phyloP scores from a whole-genome alignment of 2,113 vertebrate genomes.

The Gnathonemus longibarbis region DNA sequence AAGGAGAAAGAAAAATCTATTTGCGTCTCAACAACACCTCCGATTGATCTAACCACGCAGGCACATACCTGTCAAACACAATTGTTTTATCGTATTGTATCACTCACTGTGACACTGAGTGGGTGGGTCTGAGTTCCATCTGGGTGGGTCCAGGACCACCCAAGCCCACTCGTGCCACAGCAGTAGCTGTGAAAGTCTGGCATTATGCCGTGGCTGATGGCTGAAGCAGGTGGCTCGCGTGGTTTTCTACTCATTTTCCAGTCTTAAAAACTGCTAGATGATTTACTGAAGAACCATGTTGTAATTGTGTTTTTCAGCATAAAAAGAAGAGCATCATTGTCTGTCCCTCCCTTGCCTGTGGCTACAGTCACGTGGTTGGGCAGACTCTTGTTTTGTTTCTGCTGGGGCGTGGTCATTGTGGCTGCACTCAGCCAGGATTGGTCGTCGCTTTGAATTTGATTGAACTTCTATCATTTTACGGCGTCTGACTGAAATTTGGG shows the following conservation, averaged over 20 bases:
- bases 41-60: not conserved
- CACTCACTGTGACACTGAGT: not conserved
- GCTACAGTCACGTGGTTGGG: not conserved
- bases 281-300: not conserved
- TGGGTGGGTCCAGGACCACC: not conserved
- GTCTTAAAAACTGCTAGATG: not conserved
- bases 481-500: not conserved
- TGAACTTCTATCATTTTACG: not conserved
- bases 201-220: not conserved
- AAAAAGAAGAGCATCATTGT: not conserved
- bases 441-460: not conserved
- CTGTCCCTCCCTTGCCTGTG: not conserved
- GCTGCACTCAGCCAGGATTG: not conserved
- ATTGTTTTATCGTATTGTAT: not conserved
- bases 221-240: not conserved
- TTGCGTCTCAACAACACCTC: not conserved
- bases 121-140: not conserved
- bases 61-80: not conserved
- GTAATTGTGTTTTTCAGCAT: not conserved
- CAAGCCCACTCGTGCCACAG: not conserved
- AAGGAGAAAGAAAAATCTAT: not conserved
- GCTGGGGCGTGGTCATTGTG: not conserved
- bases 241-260: not conserved
- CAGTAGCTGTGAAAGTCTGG: not conserved
- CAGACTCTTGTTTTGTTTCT: not conserved